Evolutionary conservation across 2,888 invertebrate genomes (phyloP).

Genomic region (Rapana venosa): DNA sequence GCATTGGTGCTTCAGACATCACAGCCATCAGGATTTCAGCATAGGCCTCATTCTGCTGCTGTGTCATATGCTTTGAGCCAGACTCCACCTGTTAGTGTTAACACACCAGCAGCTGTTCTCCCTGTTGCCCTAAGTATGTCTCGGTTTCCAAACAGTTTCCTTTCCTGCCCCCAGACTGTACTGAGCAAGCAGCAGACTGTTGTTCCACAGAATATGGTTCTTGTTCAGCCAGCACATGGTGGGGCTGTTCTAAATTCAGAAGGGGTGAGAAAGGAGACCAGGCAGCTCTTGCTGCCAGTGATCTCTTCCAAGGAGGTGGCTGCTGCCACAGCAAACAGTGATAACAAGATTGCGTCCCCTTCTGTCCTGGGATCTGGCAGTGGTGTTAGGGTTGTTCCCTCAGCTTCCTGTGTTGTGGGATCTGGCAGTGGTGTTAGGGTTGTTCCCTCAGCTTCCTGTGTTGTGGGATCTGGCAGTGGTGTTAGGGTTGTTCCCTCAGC

Average conservation of each 20-base stretch:
- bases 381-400: too few species aligned
- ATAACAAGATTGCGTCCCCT: too few species aligned
- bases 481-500: too few species aligned
- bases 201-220: background rate
- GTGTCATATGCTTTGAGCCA: too few species aligned
- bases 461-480: too few species aligned
- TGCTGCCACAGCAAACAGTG: background rate
- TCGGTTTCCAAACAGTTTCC: background rate
- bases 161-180: background rate
- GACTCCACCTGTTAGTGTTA: too few species aligned
- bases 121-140: background rate
- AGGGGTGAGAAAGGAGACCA: background rate
- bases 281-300: background rate
- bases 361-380: too few species aligned
- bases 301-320: background rate
- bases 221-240: background rate
- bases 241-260: background rate
- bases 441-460: too few species aligned
- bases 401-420: too few species aligned
- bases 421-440: too few species aligned
- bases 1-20: background rate
- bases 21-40: background rate
- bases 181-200: background rate
- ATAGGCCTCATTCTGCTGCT: background rate
- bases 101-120: background rate